Evolutionary conservation across 1,140 invertebrate genomes (phyloP), one percentile per base, ranked within the genome.

Genomic region (Trachymyrmex cornetzi): DNA sequence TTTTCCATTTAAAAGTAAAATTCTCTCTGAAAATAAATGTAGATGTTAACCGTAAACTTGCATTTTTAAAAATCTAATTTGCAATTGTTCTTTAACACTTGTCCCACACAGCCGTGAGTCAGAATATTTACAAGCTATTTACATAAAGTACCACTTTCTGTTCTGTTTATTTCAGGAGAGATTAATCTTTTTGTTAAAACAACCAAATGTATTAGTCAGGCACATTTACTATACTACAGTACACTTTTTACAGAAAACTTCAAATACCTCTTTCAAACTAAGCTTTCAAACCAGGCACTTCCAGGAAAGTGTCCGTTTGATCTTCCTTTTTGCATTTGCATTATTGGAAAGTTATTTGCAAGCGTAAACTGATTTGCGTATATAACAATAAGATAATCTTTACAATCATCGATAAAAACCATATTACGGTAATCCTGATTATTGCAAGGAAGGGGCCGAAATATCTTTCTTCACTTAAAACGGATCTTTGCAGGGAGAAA

Each of bases 71-170:
- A 69, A 69, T 50, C 66, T 69, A 69, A 69, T 69, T 69, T 69
- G 38, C 38, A 24, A 27, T 50, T 72, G 24, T 53, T 72, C 16
- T 72, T 24, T 72, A 72, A 22, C 44, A 30, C 69, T 72, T 53
- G 69, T 69, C 19, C 22, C 48, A 53, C 16, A 24, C 69, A 27
- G 22, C 38, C 38, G 66, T 24, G n/a, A 67, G 14, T 50, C 50
- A 22, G 50, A 74, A 74, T 74, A 74, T 57, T 74, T 57, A 74
- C 71, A 57, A 53, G 27, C 24, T 50, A 50, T 74, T 74, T 74
- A 74, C 27, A 50, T 74, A n/a, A 57, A 74, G 16, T 55, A 57
- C 34, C 12, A 61, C 16, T 57, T 75, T 75, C 27, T 27, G 9
- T 75, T 19, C 24, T 77, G 38, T 63, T 77, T 77, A 57, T 75